Evolutionary conservation across 2,113 vertebrate species (phyloP), one percentile per base, ranked within the genome.

Genomic region (Austrofundulus limnaeus): DNA sequence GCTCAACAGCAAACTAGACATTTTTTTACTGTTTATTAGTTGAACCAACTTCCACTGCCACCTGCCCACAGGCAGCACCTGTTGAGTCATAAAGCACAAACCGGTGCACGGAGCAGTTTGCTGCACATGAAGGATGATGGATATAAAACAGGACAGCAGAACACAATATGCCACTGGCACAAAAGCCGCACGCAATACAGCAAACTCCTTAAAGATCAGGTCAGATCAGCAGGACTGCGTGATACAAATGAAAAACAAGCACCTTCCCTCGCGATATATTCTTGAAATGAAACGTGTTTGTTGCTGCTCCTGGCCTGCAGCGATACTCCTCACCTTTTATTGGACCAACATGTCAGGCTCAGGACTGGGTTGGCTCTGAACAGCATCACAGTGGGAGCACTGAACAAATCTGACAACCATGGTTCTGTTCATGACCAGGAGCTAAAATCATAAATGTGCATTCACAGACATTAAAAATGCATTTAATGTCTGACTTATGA

Each of bases 141-240:
- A 72, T 50, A 42, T 66, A 28, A 65, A 46, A 42, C 39, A 51
- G 11, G 28, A 15, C 34, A 17, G 17, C 49, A 69, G 42, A 23
- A 52, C 21, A 43, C 20, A 47, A 59, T 54, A 24, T 42, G 20
- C 55, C 25, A 23, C 45, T 61, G 48, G 61, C 34, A 45, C 23
- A 11, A 64, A 47, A 46, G 11, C 23, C 41, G 8, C 41, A 34
- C 39, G 15, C 16, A 31, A 43, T 60, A 14, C 34, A 45, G 14
- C 37, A 5, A 31, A 58, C 12, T 42, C 13, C 41, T 54, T n/a
- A 15, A 38, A 16, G 23, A n/a, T 34, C 38, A 42, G 25, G 11
- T 25, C 9, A 59, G 61, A 46, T 20, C 28, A 67, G 39, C 11
- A 38, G 12, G 34, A 60, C 1, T 2, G 20, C 20, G 20, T 46